Evolutionary conservation across 2,797 vertebrate species (phyloP).

Genomic region (Sebastes iracundus): DNA sequence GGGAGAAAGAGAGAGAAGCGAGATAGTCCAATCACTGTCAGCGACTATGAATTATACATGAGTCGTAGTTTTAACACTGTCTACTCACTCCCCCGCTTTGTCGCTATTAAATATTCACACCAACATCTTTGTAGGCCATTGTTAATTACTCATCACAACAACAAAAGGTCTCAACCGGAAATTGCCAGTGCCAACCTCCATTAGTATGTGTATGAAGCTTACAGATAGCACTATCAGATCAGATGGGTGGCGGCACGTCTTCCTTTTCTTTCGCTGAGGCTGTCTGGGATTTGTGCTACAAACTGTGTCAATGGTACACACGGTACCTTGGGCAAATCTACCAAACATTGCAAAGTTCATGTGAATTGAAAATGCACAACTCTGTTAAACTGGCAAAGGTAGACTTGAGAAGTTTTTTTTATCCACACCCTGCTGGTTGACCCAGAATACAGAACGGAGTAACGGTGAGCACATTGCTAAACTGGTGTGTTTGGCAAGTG

Average conservation of each 20-base stretch:
- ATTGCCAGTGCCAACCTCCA: conserved; percentile 70
- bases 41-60: conserved; percentile 87
- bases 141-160: conserved; percentile 84
- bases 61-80: conserved; percentile 81
- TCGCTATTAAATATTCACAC: conserved; percentile 87
- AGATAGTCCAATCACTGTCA: conserved; percentile 77
- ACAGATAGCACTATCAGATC: conserved; percentile 67
- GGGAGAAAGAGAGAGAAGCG: conserved; percentile 17
- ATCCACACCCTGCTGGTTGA: neutral
- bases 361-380: neutral
- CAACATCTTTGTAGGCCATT: conserved; percentile 84
- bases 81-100: conserved; percentile 76
- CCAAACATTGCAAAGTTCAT: neutral
- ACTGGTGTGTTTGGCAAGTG: conserved; percentile 8
- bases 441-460: neutral
- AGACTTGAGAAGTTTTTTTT: neutral
- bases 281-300: neutral
- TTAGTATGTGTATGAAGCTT: conserved; percentile 70
- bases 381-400: conserved; percentile 1
- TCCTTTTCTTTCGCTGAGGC: conserved; percentile 12
- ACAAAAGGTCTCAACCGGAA: conserved; percentile 80
- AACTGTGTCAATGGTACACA: neutral
- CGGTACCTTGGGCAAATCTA: neutral
- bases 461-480: neutral
- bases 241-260: conserved; percentile 24